Evolutionary conservation across 2,888 invertebrate species (phyloP).

Genomic region (Pyrgus malvae): DNA sequence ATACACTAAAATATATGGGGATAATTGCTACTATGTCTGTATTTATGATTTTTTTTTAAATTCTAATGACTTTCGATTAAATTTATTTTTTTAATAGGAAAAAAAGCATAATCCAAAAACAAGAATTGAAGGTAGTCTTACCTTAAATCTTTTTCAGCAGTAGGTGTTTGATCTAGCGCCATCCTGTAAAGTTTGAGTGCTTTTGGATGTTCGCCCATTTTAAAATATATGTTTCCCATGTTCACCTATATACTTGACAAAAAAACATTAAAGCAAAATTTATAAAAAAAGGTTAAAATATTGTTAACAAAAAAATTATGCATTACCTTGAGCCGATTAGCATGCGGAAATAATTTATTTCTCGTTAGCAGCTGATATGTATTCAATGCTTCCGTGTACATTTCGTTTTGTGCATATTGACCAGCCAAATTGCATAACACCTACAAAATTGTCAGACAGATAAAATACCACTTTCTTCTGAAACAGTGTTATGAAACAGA

Average conservation of each 20-base stretch:
- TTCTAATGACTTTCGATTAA: too few relatives aligned
- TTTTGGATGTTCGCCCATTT: slow-evolving; percentile 95
- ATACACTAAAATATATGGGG: too few relatives aligned
- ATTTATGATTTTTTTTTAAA: too few relatives aligned
- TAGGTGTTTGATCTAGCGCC: slow-evolving; percentile 98
- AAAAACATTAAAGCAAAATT: background rate
- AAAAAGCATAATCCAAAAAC: too few relatives aligned
- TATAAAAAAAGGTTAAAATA: too few relatives aligned
- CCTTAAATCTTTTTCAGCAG: slow-evolving; percentile 95
- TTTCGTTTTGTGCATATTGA: slow-evolving; percentile 96
- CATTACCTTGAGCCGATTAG: slow-evolving; percentile 92
- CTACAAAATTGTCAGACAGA: slow-evolving; percentile 63
- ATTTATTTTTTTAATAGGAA: too few relatives aligned
- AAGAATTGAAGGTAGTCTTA: too few relatives aligned
- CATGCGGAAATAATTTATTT: slow-evolving; percentile 96
- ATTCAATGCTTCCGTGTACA: slow-evolving; percentile 97
- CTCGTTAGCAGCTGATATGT: slow-evolving; percentile 97
- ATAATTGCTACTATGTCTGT: too few relatives aligned
- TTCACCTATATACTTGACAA: slow-evolving; percentile 78
- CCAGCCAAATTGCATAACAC: slow-evolving; percentile 97
- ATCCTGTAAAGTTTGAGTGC: slow-evolving; percentile 99
- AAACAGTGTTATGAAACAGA: background rate
- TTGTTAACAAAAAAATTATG: background rate
- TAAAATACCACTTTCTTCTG: too few relatives aligned
- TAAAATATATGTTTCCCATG: slow-evolving; percentile 98